Evolutionary conservation across 2,797 vertebrate genomes (phyloP), one percentile per base, ranked within the genome.

Genomic region (Urosaurus nigricauda): DNA sequence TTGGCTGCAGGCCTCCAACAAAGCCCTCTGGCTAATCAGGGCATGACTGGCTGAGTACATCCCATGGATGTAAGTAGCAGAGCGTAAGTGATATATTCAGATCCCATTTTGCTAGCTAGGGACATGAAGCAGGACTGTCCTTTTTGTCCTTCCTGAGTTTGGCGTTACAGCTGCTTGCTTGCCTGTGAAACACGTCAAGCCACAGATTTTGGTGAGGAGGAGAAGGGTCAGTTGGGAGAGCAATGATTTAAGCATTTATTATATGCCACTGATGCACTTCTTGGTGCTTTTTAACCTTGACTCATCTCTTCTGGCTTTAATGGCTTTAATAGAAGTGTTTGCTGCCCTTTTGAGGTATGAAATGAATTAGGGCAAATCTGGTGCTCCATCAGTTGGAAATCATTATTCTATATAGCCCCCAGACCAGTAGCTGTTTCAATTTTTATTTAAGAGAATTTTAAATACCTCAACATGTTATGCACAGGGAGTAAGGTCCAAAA

Each of bases 251-350:
- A 83, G 40, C 29, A 37, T 83, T 77, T 37, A 74, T 53, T 26
- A 40, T 63, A 47, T 32, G 68, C 40, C 21, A 2, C 26, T 26
- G 26, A 75, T 43, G 53, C 84, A 75, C 24, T 58, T 75, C 73
- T 37, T 47, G 16, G 11, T 47, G 19, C 86, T 87, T 70, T 83
- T 56, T 83, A 65, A 83, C 79, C 80, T 75, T 51, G 32, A 83
- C 75, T 77, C 70, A 37, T 63, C 40, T 87, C 60, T 51, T 63
- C 29, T 17, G 14, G 47, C 43, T 78, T 37, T 87, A 79, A 79
- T 70, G 63, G 47, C 63, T 56, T 75, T 56, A 53, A 53, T 53
- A 71, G 63, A 79, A 79, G 47, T 14, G 2, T 70, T 65, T 79
- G 5, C 58, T 79, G 60, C 75, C 75, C 43, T 37, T 79, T 87